Evolutionary conservation across 2,113 vertebrate genomes (phyloP), one percentile per base, ranked within the genome.

Genomic region (Emydura subglobosa): DNA sequence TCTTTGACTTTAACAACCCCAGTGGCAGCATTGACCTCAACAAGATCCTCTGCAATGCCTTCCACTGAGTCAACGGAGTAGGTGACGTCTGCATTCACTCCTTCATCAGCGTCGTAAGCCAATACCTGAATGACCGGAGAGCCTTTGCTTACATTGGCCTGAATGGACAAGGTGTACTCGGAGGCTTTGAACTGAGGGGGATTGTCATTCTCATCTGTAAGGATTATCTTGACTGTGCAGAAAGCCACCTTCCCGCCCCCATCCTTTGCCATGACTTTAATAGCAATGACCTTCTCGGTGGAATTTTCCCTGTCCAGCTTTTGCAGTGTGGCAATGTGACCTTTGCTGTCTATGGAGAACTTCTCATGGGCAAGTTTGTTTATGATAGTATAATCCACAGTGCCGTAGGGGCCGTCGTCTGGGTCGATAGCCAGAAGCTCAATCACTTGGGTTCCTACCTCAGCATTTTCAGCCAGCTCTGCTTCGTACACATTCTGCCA

Each of bases 121-220:
- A 99, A 96, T 34, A 99, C 98, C 85, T 99, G 99, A 87, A 99
- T 99, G 88, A 99, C 98, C 0, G 99, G 99, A 3, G 98, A 98
- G 54, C 99, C 99, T 97, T 99, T 99, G 81, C 99, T 99, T 24
- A 99, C 98, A 0, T 98, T 99, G 3, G 99, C 99, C 91, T 99
- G 99, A 91, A 99, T 98, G 10, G 99, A 99, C 22, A 99, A 97
- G 0, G 98, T 99, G 91, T 99, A 99, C 65, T 99, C 98, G 2
- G 99, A 98, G 1, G 99, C 99, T 98, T 99, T 99, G 94, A 99
- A 99, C 79, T 98, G 98, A 82, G 99, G 99, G 0, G 99, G 95
- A 27, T 99, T 99, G 97, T 99, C 99, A 49, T 99, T 99, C 96
- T 99, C 99, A 9, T 99, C 99, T 0, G 99, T 99, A 55, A 99